Evolutionary conservation across 2,113 vertebrate genomes (phyloP).

Genomic region (Daphoenositta chrysoptera): DNA sequence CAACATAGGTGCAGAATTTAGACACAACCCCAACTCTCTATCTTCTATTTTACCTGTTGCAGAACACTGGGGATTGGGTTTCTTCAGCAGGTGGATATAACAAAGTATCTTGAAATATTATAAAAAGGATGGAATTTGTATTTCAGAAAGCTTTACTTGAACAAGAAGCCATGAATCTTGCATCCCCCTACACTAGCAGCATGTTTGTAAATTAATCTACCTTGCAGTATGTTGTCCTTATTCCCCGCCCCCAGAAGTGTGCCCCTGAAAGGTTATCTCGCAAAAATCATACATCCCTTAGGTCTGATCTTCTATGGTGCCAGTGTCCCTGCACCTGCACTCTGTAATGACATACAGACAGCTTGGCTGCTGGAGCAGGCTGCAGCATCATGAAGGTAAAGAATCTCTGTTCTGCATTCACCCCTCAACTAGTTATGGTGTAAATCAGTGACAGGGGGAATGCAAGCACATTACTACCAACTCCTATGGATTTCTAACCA

Average conservation of each 20-base stretch:
- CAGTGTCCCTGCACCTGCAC: neutral
- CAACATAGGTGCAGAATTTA: neutral
- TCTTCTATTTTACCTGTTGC: neutral
- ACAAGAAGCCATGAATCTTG: neutral
- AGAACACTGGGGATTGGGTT: neutral
- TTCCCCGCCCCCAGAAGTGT: neutral
- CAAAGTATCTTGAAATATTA: neutral
- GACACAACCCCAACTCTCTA: neutral
- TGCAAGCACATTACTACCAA: neutral
- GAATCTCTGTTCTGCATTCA: neutral
- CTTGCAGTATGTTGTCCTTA: neutral
- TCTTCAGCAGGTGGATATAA: neutral
- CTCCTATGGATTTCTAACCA: neutral
- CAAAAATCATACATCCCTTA: neutral
- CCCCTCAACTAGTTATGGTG: neutral
- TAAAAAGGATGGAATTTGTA: neutral
- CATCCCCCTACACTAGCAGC: neutral
- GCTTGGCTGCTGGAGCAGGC: neutral
- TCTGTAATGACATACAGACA: neutral
- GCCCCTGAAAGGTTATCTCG: neutral
- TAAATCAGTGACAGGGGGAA: rapidly evolving
- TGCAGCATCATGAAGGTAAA: neutral
- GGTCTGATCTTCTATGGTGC: neutral
- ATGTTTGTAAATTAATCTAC: neutral
- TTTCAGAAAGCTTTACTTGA: neutral